Evolutionary conservation across 2,113 vertebrate genomes (phyloP).

Genomic region (Aphyosemion australe): DNA sequence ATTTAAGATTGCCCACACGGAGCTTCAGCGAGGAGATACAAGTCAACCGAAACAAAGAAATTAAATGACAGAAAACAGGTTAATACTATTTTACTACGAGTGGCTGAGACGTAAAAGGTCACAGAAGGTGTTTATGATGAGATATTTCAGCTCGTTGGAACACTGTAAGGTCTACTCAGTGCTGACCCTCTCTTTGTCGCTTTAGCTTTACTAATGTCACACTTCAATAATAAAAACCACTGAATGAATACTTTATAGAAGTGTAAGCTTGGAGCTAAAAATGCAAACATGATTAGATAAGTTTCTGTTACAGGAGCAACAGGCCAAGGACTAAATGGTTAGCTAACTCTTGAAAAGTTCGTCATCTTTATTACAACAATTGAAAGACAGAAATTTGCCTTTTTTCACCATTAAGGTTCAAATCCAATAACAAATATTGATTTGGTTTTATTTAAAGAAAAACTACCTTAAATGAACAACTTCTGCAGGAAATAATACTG

Average conservation of each 20-base stretch:
- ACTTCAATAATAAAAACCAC: conserved; percentile 38
- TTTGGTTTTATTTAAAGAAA: too few relatives aligned
- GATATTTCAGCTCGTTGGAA: conserved; percentile 34
- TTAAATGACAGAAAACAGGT: background rate
- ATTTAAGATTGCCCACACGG: conserved; percentile 14
- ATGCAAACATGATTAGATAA: background rate
- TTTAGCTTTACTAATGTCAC: conserved; percentile 31
- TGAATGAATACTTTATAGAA: conserved; percentile 44
- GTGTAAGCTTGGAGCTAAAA: conserved; percentile 6
- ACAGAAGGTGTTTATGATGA: conserved; percentile 64
- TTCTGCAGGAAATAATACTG: too few relatives aligned
- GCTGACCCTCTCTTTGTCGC: conserved; percentile 19
- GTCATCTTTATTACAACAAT: too few relatives aligned
- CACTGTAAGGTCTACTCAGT: conserved; percentile 38
- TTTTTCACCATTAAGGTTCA: too few relatives aligned
- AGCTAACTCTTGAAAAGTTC: background rate
- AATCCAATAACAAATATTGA: too few relatives aligned
- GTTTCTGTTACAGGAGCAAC: conserved; percentile 16
- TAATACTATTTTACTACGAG: conserved; percentile 36
- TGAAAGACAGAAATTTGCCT: too few relatives aligned
- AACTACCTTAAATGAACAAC: too few relatives aligned
- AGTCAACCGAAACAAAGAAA: background rate
- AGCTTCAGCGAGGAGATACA: conserved; percentile 20
- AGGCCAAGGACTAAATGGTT: background rate
- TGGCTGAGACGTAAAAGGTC: conserved; percentile 37